Base-by-base conservation (phyloP, 2,113 vertebrate genomes). In the Archocentrus centrarchus region DNA sequence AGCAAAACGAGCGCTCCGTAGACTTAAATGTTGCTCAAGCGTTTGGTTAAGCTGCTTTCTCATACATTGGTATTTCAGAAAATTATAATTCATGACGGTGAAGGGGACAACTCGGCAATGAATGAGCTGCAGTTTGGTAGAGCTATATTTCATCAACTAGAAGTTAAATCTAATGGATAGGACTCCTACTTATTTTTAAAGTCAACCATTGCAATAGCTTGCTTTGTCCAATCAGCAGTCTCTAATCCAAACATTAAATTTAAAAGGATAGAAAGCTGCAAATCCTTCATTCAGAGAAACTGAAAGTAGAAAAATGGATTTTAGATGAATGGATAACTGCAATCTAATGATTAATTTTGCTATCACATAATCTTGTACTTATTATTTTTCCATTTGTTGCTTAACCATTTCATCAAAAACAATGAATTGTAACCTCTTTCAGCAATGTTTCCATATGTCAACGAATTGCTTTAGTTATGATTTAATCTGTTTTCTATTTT, bases 11-110 rank as follows among this genome's bases (percentile, higher is more conserved):
- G 60, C 37, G 10, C 17, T 35, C 35, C 10, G 3, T 14, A 47
- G 62, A 59, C 86, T 87, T 57, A 60, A 57, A 86, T 80, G 55
- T 84, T 86, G 14, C 47, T 50, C 22, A 60, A 75, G 44, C 77
- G 32, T 80, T 75, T 73, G 47, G 35, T 53, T 66, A 66, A 88
- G 79, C 79, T 50, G 76, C 62, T 83, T 61, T 41, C 9, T 70
- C 10, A 30, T 59, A 62, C 41, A 27, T 3, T 30, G 32, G 41
- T 73, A 24, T 63, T 68, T 57, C 59, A 77, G n/a, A 58, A 41
- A 58, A 79, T 50, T 75, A 14, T 55, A 58, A 63, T 14, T 66
- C 53, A 81, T 66, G 37, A 30, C 75, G n/a, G 20, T 75, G 64
- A 70, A 77, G 37, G 64, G 18, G 37, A 60, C 55, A 59, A 14